Percentiles rank a stretch among this genome's conserved stretches.
Conservation (phyloP, 2,797 vertebrate genomes). For the Thaleichthys pacificus region DNA sequence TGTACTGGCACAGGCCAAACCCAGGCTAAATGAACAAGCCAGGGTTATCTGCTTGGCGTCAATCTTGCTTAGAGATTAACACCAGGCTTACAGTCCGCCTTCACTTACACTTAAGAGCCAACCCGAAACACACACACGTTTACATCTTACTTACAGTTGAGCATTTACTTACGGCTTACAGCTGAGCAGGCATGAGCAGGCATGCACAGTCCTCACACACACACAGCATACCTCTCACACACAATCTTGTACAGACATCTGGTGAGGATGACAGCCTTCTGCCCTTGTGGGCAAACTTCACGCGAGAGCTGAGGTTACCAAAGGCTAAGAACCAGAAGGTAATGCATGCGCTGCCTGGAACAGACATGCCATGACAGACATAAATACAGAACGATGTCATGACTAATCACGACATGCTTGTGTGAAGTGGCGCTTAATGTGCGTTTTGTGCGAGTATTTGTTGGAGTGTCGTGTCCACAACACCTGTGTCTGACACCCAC, state of each 20-base stretch:
- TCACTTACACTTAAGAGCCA: constrained; percentile 9
- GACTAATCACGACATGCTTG: too few relatives aligned
- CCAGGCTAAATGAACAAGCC: constrained; percentile 16
- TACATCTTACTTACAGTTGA: too few relatives aligned
- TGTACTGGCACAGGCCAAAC: background rate
- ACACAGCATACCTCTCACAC: background rate
- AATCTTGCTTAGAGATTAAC: constrained; percentile 27
- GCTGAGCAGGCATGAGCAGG: too few relatives aligned
- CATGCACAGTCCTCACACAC: background rate
- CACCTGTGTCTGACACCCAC: too few relatives aligned
- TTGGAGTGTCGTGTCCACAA: too few relatives aligned
- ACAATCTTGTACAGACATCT: background rate
- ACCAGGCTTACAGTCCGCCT: constrained; percentile 5
- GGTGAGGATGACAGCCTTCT: too few relatives aligned
- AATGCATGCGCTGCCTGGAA: too few relatives aligned
- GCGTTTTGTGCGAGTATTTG: too few relatives aligned
- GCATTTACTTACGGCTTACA: background rate
- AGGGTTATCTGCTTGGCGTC: constrained; percentile 25
- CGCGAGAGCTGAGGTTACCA: too few relatives aligned
- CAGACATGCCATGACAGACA: background rate
- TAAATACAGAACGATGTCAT: background rate
- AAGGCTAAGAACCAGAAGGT: too few relatives aligned
- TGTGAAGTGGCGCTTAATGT: too few relatives aligned
- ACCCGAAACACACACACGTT: background rate
- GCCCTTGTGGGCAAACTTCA: too few relatives aligned